Percentiles rank a stretch among this genome's conserved stretches.
Evolutionary conservation across 2,113 vertebrate genomes (phyloP).

Genomic region (Miniopterus natalensis): DNA sequence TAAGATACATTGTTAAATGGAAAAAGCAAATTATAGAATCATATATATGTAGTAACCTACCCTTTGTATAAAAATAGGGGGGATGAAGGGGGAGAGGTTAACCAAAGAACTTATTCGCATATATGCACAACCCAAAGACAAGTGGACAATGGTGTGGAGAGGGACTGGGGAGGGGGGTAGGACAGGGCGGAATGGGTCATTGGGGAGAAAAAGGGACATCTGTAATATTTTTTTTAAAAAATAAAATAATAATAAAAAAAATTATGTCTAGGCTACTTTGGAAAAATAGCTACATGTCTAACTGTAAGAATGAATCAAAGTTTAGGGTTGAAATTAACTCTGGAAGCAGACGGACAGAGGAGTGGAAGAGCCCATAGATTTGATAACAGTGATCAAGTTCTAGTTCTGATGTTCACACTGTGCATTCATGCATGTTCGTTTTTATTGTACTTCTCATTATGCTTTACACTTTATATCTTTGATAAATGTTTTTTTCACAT

Average conservation of each 20-base stretch:
- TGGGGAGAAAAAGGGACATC: too few relatives aligned
- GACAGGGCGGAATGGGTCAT: too few relatives aligned
- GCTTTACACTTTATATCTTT: not conserved
- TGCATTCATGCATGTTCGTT: not conserved
- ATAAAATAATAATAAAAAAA: not conserved
- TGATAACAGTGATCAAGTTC: not conserved
- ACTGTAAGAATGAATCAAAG: not conserved
- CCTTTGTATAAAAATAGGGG: constrained; percentile 1
- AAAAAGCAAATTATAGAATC: constrained; percentile 41
- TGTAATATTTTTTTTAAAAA: not conserved
- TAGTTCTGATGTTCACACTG: not conserved
- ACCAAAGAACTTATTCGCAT: too few relatives aligned
- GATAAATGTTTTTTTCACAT: not conserved
- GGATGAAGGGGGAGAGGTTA: too few relatives aligned
- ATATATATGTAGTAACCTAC: not conserved
- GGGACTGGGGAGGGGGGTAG: too few relatives aligned
- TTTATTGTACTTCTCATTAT: not conserved
- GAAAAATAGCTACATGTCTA: not conserved
- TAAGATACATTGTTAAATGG: constrained; percentile 23
- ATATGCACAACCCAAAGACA: too few relatives aligned
- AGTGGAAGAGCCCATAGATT: not conserved
- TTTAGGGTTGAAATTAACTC: not conserved
- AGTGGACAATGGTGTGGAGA: too few relatives aligned
- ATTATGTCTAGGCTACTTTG: not conserved
- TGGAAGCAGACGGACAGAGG: not conserved